These are phyloP conservation scores for Chitala chitala DNA, from an alignment of 2,113 vertebrate genomes.

Conservation along the genomic window DNA sequence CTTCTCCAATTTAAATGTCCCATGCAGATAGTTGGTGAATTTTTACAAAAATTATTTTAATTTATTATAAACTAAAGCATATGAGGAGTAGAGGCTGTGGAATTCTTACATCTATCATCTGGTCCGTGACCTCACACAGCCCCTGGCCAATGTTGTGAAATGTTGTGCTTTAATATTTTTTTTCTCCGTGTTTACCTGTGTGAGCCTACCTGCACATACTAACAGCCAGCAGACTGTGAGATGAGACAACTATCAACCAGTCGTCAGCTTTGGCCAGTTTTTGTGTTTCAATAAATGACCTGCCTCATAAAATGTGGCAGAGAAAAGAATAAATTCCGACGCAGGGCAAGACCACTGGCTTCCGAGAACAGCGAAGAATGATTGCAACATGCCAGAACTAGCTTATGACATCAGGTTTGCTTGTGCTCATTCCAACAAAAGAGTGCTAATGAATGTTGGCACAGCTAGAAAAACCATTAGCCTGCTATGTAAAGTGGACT, in stretches of 20 bases:
- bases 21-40: too few species aligned
- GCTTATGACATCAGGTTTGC: not conserved
- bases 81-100: too few species aligned
- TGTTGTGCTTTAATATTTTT: too few species aligned
- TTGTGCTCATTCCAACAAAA: not conserved
- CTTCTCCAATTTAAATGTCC: too few species aligned
- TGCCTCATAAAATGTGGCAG: too few species aligned
- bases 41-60: too few species aligned
- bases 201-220: too few species aligned
- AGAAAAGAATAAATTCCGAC: too few species aligned
- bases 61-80: not conserved
- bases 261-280: slow-evolving; percentile 17
- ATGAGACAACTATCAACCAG: slow-evolving; percentile 33
- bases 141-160: too few species aligned
- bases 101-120: not conserved
- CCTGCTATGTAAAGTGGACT: not conserved
- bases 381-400: not conserved
- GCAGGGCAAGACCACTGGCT: not conserved
- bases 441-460: not conserved
- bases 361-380: too few species aligned
- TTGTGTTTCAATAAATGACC: too few species aligned
- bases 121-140: too few species aligned
- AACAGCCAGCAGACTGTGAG: slow-evolving; percentile 11
- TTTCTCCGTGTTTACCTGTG: slow-evolving; percentile 35
- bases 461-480: not conserved